Percentiles rank a stretch among this genome's conserved stretches.
These are phyloP conservation scores for Thera britannica DNA, from an alignment of 2,888 invertebrate genomes.

Conservation along the genomic window DNA sequence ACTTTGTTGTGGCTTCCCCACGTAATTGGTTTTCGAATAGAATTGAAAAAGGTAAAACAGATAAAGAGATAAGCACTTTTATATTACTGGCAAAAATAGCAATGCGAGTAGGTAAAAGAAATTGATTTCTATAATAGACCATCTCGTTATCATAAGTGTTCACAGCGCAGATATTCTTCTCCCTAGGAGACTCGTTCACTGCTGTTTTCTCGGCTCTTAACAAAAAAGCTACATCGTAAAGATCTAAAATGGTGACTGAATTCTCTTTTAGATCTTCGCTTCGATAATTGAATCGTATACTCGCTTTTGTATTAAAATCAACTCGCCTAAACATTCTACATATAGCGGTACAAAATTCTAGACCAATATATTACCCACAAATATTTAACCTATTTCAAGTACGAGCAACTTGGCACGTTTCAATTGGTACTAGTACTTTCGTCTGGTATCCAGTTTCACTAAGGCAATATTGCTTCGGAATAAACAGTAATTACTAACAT, in stretches of 20 bases:
- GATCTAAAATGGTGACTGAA: conserved; percentile 9
- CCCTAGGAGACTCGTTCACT: conserved; percentile 7
- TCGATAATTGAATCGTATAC: background rate
- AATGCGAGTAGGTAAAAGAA: conserved; percentile 26
- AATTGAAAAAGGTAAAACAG: conserved; percentile 38
- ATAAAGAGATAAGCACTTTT: conserved; percentile 26
- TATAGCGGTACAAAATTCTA: background rate
- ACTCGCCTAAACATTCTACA: background rate
- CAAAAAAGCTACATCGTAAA: background rate
- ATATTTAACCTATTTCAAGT: conserved; percentile 16
- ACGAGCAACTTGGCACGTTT: conserved; percentile 17
- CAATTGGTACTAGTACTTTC: conserved; percentile 12
- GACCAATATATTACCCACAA: conserved; percentile 7
- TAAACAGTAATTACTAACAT: conserved; percentile 14
- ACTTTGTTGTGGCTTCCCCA: conserved; percentile 5
- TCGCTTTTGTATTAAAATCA: background rate
- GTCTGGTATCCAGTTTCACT: conserved; percentile 24
- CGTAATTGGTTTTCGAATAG: conserved; percentile 29
- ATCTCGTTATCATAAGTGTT: conserved; percentile 20
- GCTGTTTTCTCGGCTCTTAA: conserved; percentile 8
- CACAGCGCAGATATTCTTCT: conserved; percentile 6
- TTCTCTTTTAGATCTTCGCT: background rate
- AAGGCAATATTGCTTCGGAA: conserved; percentile 12
- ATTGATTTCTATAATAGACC: conserved; percentile 28
- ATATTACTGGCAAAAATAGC: conserved; percentile 22